Conservation (phyloP, 1,140 invertebrate genomes). For the Neotoxoptera formosana region DNA sequence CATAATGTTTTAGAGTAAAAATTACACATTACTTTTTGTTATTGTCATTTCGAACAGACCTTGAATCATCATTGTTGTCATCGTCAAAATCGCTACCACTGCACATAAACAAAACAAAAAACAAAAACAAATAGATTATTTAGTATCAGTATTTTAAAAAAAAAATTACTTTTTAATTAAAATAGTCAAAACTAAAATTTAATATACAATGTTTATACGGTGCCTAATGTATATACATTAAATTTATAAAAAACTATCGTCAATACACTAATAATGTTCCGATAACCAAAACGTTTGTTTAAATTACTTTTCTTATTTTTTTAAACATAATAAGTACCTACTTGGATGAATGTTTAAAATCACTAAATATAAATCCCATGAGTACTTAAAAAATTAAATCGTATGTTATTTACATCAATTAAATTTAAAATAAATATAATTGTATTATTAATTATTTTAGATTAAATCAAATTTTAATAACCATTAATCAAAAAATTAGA, state of each 20-base stretch:
- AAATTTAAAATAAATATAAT: background rate
- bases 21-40: conserved; percentile 71
- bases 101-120: conserved; percentile 63
- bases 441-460: background rate
- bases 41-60: conserved; percentile 71
- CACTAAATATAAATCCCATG: background rate
- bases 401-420: background rate
- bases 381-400: background rate
- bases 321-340: background rate
- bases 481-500: background rate
- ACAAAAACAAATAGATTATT: conserved; percentile 50
- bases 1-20: background rate
- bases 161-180: background rate
- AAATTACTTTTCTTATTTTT: background rate
- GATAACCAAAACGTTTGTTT: background rate
- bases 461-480: background rate
- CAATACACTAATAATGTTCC: background rate
- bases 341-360: background rate
- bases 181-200: background rate
- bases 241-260: background rate
- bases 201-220: background rate
- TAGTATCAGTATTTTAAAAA: background rate
- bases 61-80: conserved; percentile 69
- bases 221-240: background rate
- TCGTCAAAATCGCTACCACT: conserved; percentile 68